Percentiles rank a stretch among this genome's conserved stretches.
Conservation (phyloP, 1,140 invertebrate species). For the Temnothorax nylanderi region DNA sequence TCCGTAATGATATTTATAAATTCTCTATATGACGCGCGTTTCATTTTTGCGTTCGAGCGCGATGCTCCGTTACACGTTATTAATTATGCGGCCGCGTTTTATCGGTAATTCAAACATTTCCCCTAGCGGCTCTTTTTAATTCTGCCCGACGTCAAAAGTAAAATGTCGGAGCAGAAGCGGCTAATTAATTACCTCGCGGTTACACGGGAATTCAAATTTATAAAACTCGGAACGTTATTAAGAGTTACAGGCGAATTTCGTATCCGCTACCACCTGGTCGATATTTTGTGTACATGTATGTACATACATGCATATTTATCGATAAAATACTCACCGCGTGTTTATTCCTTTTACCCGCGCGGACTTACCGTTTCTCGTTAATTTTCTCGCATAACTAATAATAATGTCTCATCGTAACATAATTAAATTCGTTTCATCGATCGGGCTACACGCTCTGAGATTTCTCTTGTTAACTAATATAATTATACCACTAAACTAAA, state of each 20-base stretch:
- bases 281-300: background rate
- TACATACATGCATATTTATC: background rate
- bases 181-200: constrained; percentile 52
- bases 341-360: background rate
- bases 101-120: constrained; percentile 56
- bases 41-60: background rate
- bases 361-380: background rate
- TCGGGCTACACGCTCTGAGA: background rate
- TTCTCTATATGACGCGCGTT: constrained; percentile 20
- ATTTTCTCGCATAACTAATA: constrained; percentile 17
- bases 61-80: constrained; percentile 38
- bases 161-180: constrained; percentile 12
- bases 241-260: constrained; percentile 14
- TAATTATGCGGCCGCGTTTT: constrained; percentile 49
- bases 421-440: constrained; percentile 38
- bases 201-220: constrained; percentile 40
- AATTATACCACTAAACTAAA: constrained; percentile 5
- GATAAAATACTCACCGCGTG: background rate
- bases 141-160: constrained; percentile 29
- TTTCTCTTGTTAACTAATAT: background rate
- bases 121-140: constrained; percentile 33
- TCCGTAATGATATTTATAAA: constrained; percentile 38
- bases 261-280: background rate
- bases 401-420: constrained; percentile 4
- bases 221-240: constrained; percentile 52